Percentiles rank a stretch among this genome's conserved stretches.
These are phyloP conservation scores for Aleadryas rufinucha DNA, from an alignment of 2,113 vertebrate genomes.

Conservation along the genomic window DNA sequence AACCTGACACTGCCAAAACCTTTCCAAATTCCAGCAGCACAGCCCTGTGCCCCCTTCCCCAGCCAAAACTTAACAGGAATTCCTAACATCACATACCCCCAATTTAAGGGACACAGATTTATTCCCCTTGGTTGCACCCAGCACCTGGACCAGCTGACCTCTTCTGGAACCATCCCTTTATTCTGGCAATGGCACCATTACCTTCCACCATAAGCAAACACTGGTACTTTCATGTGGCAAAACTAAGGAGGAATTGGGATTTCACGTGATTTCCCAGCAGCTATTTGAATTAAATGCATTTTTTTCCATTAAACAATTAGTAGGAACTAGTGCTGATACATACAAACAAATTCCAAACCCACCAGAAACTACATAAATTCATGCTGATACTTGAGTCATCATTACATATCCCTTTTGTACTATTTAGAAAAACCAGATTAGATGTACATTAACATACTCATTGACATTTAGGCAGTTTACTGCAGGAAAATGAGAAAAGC, in stretches of 20 bases:
- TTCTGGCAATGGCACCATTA: neutral
- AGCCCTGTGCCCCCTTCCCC: neutral
- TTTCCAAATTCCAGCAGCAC: neutral
- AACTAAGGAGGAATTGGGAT: neutral
- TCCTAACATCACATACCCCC: fast-evolving
- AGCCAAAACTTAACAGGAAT: neutral
- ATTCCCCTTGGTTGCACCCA: neutral
- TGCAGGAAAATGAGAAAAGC: neutral
- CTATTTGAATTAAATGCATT: neutral
- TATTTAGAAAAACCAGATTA: neutral
- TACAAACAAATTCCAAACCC: neutral
- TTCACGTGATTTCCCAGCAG: neutral
- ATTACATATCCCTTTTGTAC: neutral
- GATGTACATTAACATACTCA: neutral
- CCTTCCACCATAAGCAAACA: neutral
- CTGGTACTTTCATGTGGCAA: neutral
- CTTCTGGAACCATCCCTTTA: neutral
- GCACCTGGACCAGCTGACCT: too few species aligned
- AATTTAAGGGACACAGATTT: fast-evolving
- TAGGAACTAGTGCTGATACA: neutral
- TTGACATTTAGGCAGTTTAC: neutral
- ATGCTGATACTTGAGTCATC: neutral
- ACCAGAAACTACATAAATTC: neutral
- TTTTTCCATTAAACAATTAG: neutral
- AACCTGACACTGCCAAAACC: neutral